Percentiles rank a stretch among this genome's conserved stretches.
phyloP scores from a whole-genome alignment of 2,797 vertebrate species.

The Hirundo rustica region DNA sequence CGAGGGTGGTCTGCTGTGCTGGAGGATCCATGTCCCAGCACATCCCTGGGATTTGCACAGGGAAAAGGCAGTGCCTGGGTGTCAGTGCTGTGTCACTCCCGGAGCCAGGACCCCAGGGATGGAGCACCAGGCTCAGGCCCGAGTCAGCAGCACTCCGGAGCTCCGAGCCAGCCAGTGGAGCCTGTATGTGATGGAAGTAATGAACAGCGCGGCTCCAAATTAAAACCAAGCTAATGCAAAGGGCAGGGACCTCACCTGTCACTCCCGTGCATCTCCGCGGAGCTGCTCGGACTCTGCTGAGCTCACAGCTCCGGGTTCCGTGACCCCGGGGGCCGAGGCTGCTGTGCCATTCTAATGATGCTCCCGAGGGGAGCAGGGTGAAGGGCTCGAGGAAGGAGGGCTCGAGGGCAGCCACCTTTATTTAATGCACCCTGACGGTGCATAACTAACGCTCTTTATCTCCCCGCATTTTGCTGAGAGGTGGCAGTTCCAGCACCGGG shows the following conservation, averaged over 20 bases:
- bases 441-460: slow-evolving; percentile 29
- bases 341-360: slow-evolving; percentile 56
- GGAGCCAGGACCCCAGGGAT: background rate
- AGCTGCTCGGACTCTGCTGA: slow-evolving; percentile 46
- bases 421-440: slow-evolving; percentile 44
- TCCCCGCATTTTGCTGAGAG: slow-evolving; percentile 9
- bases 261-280: background rate
- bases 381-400: slow-evolving; percentile 38
- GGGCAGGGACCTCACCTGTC: slow-evolving; percentile 61
- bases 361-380: slow-evolving; percentile 13
- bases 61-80: background rate
- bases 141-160: background rate
- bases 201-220: slow-evolving; percentile 17
- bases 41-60: background rate
- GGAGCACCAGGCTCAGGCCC: background rate
- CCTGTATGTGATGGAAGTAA: background rate
- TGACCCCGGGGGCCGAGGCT: slow-evolving; percentile 14
- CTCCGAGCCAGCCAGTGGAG: background rate
- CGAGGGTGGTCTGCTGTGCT: accelerated
- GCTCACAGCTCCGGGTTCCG: slow-evolving; percentile 1
- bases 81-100: accelerated
- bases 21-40: background rate
- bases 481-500: background rate
- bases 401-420: slow-evolving; percentile 44
- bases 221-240: slow-evolving; percentile 53